phyloP scores from a whole-genome alignment of 2,113 vertebrate species.

The Rana temporaria region DNA sequence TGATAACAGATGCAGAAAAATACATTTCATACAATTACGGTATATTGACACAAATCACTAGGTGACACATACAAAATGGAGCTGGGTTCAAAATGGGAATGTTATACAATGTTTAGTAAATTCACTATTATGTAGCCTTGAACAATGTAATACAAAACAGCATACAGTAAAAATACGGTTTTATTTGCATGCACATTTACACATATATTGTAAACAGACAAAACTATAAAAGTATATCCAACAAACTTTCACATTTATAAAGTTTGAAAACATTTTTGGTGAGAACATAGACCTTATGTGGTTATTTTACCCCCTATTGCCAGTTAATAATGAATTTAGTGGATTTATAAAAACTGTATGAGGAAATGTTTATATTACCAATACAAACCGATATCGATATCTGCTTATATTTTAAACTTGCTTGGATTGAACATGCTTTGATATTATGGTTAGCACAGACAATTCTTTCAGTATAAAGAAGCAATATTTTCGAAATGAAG shows the following conservation, averaged over 20 bases:
- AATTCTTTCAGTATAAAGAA: no score
- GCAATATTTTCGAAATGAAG: no score
- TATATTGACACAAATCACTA: background rate
- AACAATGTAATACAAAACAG: constrained; percentile 5
- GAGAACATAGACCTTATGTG: no score
- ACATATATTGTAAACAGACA: constrained; percentile 2
- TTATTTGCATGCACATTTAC: background rate
- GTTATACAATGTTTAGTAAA: background rate
- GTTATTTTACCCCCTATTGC: no score
- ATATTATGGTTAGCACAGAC: no score
- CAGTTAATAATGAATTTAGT: no score
- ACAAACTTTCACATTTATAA: background rate
- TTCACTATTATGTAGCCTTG: background rate
- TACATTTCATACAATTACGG: constrained; percentile 13
- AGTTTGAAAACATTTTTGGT: background rate
- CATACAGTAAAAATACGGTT: background rate
- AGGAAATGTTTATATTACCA: no score
- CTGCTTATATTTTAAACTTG: no score
- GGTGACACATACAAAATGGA: constrained; percentile 13
- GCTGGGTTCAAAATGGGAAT: background rate
- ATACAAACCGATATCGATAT: no score
- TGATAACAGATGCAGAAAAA: background rate
- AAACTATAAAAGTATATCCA: background rate
- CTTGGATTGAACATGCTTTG: no score
- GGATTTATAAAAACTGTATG: no score